phyloP scores from a whole-genome alignment of 2,113 vertebrate genomes.

The Cacatua alba region DNA sequence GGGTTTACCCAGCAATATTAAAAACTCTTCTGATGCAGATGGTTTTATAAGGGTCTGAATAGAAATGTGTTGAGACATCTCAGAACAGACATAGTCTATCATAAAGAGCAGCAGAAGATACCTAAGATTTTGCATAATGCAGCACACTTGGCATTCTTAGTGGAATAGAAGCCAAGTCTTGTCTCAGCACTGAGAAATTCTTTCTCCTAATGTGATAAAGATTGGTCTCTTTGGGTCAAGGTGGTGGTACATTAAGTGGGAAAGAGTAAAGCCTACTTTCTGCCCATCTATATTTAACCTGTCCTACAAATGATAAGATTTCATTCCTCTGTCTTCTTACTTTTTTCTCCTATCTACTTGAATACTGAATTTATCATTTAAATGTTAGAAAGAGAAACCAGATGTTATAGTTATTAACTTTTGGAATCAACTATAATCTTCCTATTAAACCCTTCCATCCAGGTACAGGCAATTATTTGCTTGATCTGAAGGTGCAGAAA shows the following conservation, averaged over 20 bases:
- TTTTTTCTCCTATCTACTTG: slow-evolving; percentile 44
- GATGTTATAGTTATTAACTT: slow-evolving; percentile 84
- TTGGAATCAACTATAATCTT: slow-evolving; percentile 82
- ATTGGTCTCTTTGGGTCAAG: slow-evolving; percentile 55
- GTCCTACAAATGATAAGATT: slow-evolving; percentile 54
- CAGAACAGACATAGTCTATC: slow-evolving; percentile 64
- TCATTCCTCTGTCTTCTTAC: slow-evolving; percentile 44
- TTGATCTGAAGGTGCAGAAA: slow-evolving; percentile 82
- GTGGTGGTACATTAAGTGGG: slow-evolving; percentile 45
- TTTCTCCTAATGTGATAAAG: slow-evolving; percentile 61
- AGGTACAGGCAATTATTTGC: slow-evolving; percentile 82
- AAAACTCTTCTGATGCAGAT: slow-evolving; percentile 54
- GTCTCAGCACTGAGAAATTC: not conserved
- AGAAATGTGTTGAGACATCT: slow-evolving; percentile 66
- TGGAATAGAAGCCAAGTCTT: slow-evolving; percentile 27
- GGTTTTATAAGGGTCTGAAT: slow-evolving; percentile 52
- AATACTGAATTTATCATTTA: slow-evolving; percentile 74
- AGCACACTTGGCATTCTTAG: slow-evolving; percentile 41
- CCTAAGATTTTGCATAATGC: slow-evolving; percentile 45
- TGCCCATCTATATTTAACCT: slow-evolving; percentile 64
- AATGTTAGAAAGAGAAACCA: slow-evolving; percentile 82
- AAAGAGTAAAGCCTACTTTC: slow-evolving; percentile 63
- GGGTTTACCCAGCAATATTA: slow-evolving; percentile 54
- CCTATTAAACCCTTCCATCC: slow-evolving; percentile 83
- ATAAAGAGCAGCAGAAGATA: slow-evolving; percentile 28